A percentile compares a stretch with the other conserved stretches of the same genome.
These are phyloP conservation scores for Bucco capensis DNA, from an alignment of 2,113 vertebrate genomes.

Conservation along the genomic window DNA sequence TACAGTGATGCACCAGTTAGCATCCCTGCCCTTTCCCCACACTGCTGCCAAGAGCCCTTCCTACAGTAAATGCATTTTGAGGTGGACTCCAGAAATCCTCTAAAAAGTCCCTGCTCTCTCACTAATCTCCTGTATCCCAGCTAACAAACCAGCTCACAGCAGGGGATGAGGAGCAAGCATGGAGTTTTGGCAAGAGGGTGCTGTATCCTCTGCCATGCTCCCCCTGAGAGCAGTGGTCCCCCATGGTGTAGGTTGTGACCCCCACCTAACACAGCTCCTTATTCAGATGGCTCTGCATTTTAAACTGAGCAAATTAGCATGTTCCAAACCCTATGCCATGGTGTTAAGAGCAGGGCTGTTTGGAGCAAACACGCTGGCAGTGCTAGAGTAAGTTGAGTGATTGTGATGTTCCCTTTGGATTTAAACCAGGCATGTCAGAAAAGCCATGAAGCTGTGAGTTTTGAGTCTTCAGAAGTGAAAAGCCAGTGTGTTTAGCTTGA, in stretches of 20 bases:
- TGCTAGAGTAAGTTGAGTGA: background rate
- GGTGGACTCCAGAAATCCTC: background rate
- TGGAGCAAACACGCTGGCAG: background rate
- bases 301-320: background rate
- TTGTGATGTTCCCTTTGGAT: background rate
- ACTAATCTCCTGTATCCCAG: accelerated
- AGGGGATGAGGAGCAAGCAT: accelerated
- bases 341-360: background rate
- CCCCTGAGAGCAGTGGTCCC: background rate
- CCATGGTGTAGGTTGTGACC: accelerated
- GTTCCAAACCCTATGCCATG: background rate
- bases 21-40: background rate
- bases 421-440: background rate
- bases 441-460: background rate
- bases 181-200: too few species aligned
- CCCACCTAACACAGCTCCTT: accelerated
- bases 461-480: background rate
- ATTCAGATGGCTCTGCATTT: background rate
- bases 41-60: accelerated
- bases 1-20: accelerated
- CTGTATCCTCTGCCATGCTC: background rate
- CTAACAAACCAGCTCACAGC: background rate
- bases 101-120: background rate
- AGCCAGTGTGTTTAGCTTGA: background rate
- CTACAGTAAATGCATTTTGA: background rate